Conservation (phyloP, 1,140 invertebrate species). For the Triops longicaudatus region DNA sequence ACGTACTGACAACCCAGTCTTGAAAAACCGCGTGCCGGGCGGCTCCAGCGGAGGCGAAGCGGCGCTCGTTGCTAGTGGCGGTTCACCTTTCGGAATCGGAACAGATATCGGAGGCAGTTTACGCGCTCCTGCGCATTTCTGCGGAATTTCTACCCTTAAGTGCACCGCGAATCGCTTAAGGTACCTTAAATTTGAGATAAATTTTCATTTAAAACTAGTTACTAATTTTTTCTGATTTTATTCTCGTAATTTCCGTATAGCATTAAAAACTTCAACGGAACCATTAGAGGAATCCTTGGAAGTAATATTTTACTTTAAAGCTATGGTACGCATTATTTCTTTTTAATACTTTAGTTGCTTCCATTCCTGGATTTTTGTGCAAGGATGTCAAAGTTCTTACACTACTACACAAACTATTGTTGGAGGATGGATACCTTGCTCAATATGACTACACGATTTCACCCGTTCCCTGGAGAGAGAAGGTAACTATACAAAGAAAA, state of each 20-base stretch:
- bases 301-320: too few relatives aligned
- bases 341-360: constrained; percentile 27
- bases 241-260: too few relatives aligned
- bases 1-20: constrained; percentile 31
- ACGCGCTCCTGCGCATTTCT: constrained; percentile 39
- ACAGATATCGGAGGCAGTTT: constrained; percentile 46
- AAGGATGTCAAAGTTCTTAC: constrained; percentile 27
- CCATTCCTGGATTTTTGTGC: constrained; percentile 23
- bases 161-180: constrained; percentile 11
- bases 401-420: constrained; percentile 16
- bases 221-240: too few relatives aligned
- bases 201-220: too few relatives aligned
- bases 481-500: constrained; percentile 26
- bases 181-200: background rate
- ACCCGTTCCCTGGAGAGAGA: constrained; percentile 33
- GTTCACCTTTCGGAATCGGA: constrained; percentile 39
- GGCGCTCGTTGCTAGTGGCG: constrained; percentile 35
- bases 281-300: constrained; percentile 25
- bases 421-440: background rate
- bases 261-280: background rate
- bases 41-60: constrained; percentile 35
- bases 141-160: constrained; percentile 37
- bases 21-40: constrained; percentile 31
- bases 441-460: constrained; percentile 28
- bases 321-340: too few relatives aligned